These are phyloP conservation scores for Pomatorhinus ruficollis DNA, from an alignment of 2,113 vertebrate species.

Conservation along the genomic window DNA sequence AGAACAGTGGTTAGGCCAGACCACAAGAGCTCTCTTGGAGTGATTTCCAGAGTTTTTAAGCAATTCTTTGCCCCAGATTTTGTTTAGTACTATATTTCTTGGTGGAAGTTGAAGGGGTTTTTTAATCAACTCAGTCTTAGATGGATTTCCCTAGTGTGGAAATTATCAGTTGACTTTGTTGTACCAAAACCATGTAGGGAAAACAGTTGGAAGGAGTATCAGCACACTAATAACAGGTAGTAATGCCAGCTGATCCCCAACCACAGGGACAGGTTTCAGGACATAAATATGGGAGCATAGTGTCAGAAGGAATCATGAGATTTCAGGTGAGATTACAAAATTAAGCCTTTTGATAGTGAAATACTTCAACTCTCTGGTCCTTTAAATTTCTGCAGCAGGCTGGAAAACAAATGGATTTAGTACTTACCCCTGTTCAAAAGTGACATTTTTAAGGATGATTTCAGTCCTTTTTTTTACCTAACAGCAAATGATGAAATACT, in stretches of 20 bases:
- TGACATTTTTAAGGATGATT: not conserved
- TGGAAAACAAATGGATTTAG: not conserved
- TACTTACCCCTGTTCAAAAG: not conserved
- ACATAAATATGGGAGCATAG: not conserved
- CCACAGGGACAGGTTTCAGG: not conserved
- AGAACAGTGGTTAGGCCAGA: not conserved
- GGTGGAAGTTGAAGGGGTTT: accelerated
- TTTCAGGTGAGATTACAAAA: not conserved
- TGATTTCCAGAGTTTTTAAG: not conserved
- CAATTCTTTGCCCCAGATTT: not conserved
- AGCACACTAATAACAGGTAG: not conserved
- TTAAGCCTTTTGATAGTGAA: not conserved
- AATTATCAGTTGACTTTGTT: not conserved
- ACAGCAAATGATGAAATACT: not conserved
- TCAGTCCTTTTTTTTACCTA: not conserved
- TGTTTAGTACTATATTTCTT: not conserved
- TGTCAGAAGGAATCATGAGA: not conserved
- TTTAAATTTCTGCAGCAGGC: not conserved
- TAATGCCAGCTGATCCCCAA: not conserved
- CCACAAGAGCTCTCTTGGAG: not conserved
- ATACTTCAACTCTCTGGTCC: not conserved
- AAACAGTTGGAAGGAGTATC: not conserved
- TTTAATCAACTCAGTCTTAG: not conserved
- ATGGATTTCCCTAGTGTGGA: not conserved
- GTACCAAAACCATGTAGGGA: not conserved